Conservation (phyloP, 2,888 invertebrate species). For the Branchipolynoe longqiensis region DNA sequence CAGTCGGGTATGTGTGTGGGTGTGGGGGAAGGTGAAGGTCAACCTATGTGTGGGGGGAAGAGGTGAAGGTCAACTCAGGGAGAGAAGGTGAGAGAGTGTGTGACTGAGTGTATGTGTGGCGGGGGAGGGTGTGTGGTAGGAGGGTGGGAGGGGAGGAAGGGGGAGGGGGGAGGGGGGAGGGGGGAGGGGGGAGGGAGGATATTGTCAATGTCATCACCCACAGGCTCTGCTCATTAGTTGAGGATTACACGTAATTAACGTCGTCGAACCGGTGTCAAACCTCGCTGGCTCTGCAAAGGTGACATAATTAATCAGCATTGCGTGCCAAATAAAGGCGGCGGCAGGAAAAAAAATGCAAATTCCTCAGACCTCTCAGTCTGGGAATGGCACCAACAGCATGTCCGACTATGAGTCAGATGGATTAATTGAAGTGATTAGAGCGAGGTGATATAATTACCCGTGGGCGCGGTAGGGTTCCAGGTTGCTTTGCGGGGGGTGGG, state of each 20-base stretch:
- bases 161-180: not conserved
- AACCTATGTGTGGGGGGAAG: too few relatives aligned
- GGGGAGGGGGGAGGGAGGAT: slow-evolving; percentile 22
- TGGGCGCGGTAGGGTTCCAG: not conserved
- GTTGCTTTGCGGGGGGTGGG: slow-evolving; percentile 4
- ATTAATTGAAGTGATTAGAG: slow-evolving; percentile 54
- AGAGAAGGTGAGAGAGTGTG: too few relatives aligned
- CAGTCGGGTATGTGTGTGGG: too few relatives aligned
- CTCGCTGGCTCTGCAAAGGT: slow-evolving; percentile 17
- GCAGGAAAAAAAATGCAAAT: slow-evolving; percentile 26
- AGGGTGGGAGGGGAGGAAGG: slow-evolving; percentile 1
- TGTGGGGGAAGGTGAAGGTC: too few relatives aligned
- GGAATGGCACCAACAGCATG: slow-evolving; percentile 22
- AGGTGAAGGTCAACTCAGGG: too few relatives aligned
- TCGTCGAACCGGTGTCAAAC: slow-evolving; percentile 37
- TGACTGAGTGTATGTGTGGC: too few relatives aligned
- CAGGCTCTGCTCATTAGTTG: slow-evolving; percentile 18
- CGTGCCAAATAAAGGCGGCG: slow-evolving; percentile 46
- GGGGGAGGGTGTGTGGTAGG: too few relatives aligned
- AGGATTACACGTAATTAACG: slow-evolving; percentile 40
- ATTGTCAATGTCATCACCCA: slow-evolving; percentile 17
- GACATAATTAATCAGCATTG: slow-evolving; percentile 51
- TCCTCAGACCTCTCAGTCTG: slow-evolving; percentile 15
- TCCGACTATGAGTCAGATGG: slow-evolving; percentile 33
- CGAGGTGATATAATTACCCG: slow-evolving; percentile 41